Conservation (phyloP, 2,797 vertebrate genomes). For the Rousettus madagascariensis region DNA sequence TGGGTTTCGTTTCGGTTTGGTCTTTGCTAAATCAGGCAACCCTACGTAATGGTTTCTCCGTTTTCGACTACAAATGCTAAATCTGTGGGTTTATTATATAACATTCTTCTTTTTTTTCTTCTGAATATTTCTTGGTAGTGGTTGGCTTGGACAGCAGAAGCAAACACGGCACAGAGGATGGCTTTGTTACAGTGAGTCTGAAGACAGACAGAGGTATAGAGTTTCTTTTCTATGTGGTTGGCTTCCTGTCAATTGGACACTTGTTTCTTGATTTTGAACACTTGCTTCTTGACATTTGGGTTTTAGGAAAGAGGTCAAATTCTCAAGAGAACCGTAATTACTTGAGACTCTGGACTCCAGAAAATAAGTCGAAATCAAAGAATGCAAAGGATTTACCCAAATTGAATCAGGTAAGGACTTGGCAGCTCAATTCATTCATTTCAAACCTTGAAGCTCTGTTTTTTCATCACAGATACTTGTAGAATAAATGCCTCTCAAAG, state of each 20-base stretch:
- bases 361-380: slow-evolving; percentile 91
- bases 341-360: slow-evolving; percentile 94
- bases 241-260: not conserved
- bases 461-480: not conserved
- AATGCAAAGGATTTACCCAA: slow-evolving; percentile 93
- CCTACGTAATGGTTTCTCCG: not conserved
- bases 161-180: slow-evolving; percentile 91
- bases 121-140: slow-evolving; percentile 71
- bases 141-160: slow-evolving; percentile 90
- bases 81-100: fast-evolving
- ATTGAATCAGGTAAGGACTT: slow-evolving; percentile 91
- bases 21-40: not conserved
- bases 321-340: slow-evolving; percentile 94
- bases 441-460: not conserved
- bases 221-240: not conserved
- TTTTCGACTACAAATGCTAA: not conserved
- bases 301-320: slow-evolving; percentile 89
- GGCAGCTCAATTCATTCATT: not conserved
- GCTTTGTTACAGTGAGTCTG: slow-evolving; percentile 95
- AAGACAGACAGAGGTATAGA: slow-evolving; percentile 93
- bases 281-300: slow-evolving; percentile 61
- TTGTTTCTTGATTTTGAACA: not conserved
- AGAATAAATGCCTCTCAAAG: not conserved
- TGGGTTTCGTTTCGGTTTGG: not conserved
- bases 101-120: not conserved